Percentiles rank a stretch among this genome's conserved stretches.
These are phyloP conservation scores for Eupsilia transversa DNA, from an alignment of 2,888 invertebrate species.

Conservation along the genomic window DNA sequence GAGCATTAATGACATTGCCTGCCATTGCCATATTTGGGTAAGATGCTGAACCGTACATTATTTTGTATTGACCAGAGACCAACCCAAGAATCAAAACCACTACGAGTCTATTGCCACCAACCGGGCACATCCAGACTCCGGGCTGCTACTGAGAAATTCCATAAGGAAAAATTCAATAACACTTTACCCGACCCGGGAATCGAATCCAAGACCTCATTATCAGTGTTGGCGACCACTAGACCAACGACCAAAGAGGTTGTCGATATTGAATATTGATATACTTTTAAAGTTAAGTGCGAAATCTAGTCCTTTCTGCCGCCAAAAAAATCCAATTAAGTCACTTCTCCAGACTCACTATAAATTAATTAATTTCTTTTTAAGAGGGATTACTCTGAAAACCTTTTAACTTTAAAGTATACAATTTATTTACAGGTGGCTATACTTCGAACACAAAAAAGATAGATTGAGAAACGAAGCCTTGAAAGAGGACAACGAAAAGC, in stretches of 20 bases:
- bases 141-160: no score
- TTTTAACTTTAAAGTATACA: constrained; percentile 39
- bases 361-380: constrained; percentile 9
- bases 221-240: no score
- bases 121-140: no score
- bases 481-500: constrained; percentile 76
- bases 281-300: not conserved
- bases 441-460: constrained; percentile 91
- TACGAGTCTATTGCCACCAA: no score
- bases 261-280: not conserved
- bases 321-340: constrained; percentile 11
- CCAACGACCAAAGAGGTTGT: no score
- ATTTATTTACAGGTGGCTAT: constrained; percentile 91
- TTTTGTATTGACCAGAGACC: not conserved
- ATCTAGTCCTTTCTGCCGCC: not conserved
- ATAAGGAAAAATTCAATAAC: no score
- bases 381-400: constrained; percentile 23
- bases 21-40: constrained; percentile 93
- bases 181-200: no score
- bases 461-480: constrained; percentile 77
- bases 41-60: constrained; percentile 51
- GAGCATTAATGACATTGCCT: constrained; percentile 92
- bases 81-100: not conserved
- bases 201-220: no score
- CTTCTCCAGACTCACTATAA: not conserved